phyloP scores from a whole-genome alignment of 2,888 invertebrate genomes.

The Atrina japonica region DNA sequence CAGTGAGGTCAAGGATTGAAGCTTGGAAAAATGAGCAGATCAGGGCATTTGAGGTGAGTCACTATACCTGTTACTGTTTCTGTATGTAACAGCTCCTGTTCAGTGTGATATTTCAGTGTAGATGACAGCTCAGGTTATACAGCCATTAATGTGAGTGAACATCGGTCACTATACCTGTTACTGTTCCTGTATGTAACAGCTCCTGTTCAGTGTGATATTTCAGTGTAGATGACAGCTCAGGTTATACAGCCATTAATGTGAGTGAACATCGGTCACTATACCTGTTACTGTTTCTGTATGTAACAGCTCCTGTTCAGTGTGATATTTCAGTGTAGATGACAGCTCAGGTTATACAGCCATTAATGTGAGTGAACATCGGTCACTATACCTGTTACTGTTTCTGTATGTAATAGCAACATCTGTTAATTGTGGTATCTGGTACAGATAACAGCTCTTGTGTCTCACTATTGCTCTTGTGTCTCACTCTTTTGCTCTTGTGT shows the following conservation, averaged over 20 bases:
- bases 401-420: neutral
- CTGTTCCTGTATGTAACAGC: neutral
- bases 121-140: neutral
- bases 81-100: neutral
- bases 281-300: neutral
- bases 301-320: neutral
- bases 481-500: too few species aligned
- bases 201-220: neutral
- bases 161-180: too few species aligned
- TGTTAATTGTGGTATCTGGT: neutral
- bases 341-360: slow-evolving; percentile 81
- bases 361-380: slow-evolving; percentile 84
- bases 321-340: neutral
- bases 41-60: slow-evolving; percentile 83
- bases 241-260: slow-evolving; percentile 84
- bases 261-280: slow-evolving; percentile 83
- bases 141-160: slow-evolving; percentile 85
- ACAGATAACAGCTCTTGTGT: neutral
- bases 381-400: neutral
- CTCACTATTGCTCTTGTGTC: too few species aligned
- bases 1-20: slow-evolving; percentile 88
- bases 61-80: neutral
- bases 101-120: neutral
- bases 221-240: neutral
- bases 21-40: slow-evolving; percentile 89